These are phyloP conservation scores for Balearica regulorum DNA, from an alignment of 2,797 vertebrate species.

Conservation along the genomic window DNA sequence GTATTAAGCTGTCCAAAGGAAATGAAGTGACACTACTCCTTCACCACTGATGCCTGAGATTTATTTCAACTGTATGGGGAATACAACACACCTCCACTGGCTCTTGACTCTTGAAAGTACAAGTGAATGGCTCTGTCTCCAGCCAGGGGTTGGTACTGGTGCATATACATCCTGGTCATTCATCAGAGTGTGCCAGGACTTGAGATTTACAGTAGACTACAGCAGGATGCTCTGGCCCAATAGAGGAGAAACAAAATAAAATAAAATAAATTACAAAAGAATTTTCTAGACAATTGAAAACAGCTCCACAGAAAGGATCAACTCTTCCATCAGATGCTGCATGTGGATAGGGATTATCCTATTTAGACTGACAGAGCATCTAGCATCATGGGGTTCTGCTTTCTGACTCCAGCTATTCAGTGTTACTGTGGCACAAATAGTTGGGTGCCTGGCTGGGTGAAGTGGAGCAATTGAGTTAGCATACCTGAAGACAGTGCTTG, in stretches of 20 bases:
- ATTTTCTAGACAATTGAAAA: background rate
- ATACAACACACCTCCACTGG: background rate
- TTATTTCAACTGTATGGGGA: background rate
- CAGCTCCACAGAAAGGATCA: background rate
- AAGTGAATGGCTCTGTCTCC: background rate
- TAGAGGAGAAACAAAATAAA: background rate
- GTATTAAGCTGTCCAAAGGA: background rate
- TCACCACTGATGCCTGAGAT: background rate
- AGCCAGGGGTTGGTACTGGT: background rate
- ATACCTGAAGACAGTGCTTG: background rate
- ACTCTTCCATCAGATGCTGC: background rate
- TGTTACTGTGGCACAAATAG: accelerated
- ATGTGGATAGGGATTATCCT: background rate
- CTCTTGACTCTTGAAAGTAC: background rate
- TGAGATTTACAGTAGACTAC: background rate
- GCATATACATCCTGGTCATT: background rate
- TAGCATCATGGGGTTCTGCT: background rate
- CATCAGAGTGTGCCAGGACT: background rate
- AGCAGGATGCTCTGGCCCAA: background rate
- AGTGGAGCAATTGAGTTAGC: background rate
- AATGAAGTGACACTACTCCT: background rate
- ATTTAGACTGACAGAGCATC: background rate
- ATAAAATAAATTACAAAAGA: background rate
- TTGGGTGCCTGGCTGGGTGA: background rate
- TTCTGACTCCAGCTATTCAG: background rate